These are phyloP conservation scores for Lobophora halterata DNA, from an alignment of 2,888 invertebrate genomes.

Conservation along the genomic window DNA sequence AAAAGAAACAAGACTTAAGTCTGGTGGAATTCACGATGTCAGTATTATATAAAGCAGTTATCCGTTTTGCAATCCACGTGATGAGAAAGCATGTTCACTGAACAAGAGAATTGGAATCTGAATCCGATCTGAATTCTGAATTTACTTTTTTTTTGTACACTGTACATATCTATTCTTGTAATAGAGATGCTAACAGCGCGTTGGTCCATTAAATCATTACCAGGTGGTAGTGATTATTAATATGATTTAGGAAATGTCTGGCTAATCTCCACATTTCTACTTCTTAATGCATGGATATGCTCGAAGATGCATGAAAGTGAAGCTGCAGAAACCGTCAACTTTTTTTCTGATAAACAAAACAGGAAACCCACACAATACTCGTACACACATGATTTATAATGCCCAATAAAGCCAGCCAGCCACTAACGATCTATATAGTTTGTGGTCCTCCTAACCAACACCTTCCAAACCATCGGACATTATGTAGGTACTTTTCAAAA, in stretches of 20 bases:
- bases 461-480: too few species aligned
- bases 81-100: not conserved
- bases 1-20: too few species aligned
- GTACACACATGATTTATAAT: conserved; percentile 70
- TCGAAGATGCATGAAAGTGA: not conserved
- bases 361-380: conserved; percentile 67
- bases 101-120: not conserved
- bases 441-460: too few species aligned
- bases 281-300: conserved; percentile 2
- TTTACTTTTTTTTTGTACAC: conserved; percentile 17
- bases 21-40: too few species aligned
- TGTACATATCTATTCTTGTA: conserved; percentile 28
- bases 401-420: conserved; percentile 66
- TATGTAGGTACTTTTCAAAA: too few species aligned
- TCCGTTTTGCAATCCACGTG: too few species aligned
- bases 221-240: conserved; percentile 34
- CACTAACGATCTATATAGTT: too few species aligned
- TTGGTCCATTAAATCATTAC: conserved; percentile 41
- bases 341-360: conserved; percentile 53
- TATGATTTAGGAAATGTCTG: conserved; percentile 8
- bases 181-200: conserved; percentile 27
- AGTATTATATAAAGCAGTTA: too few species aligned
- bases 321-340: conserved; percentile 35
- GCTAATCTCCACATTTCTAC: conserved; percentile 4
- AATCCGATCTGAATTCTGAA: too few species aligned